phyloP scores from a whole-genome alignment of 2,888 invertebrate species.

The Oegoconia quadripuncta region DNA sequence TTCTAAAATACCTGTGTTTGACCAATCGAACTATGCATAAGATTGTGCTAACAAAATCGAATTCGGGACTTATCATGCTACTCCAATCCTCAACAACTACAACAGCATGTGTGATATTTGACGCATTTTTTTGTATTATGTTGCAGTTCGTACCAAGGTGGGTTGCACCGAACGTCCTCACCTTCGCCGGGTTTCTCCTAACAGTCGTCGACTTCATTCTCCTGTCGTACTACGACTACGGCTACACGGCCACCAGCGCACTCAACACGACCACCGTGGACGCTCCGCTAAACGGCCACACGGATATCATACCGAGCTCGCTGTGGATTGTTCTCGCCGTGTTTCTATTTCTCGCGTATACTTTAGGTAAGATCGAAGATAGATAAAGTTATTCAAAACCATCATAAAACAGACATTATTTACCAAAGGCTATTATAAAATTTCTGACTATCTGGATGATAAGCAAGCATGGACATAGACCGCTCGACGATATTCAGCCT shows the following conservation, averaged over 20 bases:
- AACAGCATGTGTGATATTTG: too few relatives aligned
- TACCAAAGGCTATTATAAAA: too few relatives aligned
- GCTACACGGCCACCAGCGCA: constrained; percentile 86
- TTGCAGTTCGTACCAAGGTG: constrained; percentile 93
- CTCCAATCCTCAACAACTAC: too few relatives aligned
- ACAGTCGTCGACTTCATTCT: constrained; percentile 92
- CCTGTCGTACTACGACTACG: constrained; percentile 92
- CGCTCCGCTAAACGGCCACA: constrained; percentile 50
- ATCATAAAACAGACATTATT: too few relatives aligned
- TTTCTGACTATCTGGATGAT: too few relatives aligned
- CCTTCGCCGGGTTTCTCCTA: constrained; percentile 95
- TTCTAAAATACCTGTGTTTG: too few relatives aligned
- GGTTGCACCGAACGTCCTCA: constrained; percentile 98
- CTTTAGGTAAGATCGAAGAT: constrained; percentile 85
- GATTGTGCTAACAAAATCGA: too few relatives aligned
- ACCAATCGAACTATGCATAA: too few relatives aligned
- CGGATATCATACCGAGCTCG: constrained; percentile 85
- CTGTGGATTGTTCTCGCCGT: constrained; percentile 92
- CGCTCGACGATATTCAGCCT: too few relatives aligned
- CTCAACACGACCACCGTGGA: constrained; percentile 48
- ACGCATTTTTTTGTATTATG: too few relatives aligned
- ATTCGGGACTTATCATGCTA: too few relatives aligned
- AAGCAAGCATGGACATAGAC: too few relatives aligned
- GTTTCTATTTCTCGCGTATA: constrained; percentile 96
- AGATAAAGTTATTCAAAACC: background rate